Percentiles rank a stretch among this genome's conserved stretches.
phyloP scores from a whole-genome alignment of 2,888 invertebrate species.

The Erebia epiphron region DNA sequence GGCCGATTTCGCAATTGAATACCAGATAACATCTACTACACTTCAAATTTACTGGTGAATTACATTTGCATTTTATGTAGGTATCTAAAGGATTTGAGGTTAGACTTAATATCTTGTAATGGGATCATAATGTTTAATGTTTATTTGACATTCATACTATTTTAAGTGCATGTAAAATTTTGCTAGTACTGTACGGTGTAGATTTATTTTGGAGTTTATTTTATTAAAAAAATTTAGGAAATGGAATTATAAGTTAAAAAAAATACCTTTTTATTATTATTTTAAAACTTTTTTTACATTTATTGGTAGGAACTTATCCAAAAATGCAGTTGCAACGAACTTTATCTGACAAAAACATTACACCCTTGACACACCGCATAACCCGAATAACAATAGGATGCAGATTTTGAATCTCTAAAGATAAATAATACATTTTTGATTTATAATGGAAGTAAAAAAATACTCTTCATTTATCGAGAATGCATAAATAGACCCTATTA shows the following conservation, averaged over 20 bases:
- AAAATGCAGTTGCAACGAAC: slow-evolving; percentile 49
- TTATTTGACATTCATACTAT: not conserved
- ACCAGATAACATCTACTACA: slow-evolving; percentile 61
- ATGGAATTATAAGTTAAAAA: no score
- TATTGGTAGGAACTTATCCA: not conserved
- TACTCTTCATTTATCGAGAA: slow-evolving; percentile 82
- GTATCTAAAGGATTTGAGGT: slow-evolving; percentile 11
- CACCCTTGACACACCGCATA: slow-evolving; percentile 82
- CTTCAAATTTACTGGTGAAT: slow-evolving; percentile 27
- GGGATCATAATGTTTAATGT: slow-evolving; percentile 15
- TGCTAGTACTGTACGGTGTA: not conserved
- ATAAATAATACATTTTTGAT: slow-evolving; percentile 83
- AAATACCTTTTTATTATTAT: not conserved
- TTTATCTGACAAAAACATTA: slow-evolving; percentile 73
- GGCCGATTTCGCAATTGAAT: slow-evolving; percentile 68
- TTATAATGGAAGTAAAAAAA: slow-evolving; percentile 81
- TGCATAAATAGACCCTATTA: slow-evolving; percentile 83
- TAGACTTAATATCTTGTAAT: slow-evolving; percentile 4
- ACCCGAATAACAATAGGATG: slow-evolving; percentile 81
- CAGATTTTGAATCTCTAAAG: slow-evolving; percentile 81
- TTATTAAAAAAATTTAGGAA: no score
- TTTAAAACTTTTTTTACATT: not conserved
- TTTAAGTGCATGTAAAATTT: not conserved
- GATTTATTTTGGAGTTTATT: not conserved
- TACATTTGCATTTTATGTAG: slow-evolving; percentile 20